Conservation (phyloP, 1,140 invertebrate species). For the Octopus bimaculoides region DNA sequence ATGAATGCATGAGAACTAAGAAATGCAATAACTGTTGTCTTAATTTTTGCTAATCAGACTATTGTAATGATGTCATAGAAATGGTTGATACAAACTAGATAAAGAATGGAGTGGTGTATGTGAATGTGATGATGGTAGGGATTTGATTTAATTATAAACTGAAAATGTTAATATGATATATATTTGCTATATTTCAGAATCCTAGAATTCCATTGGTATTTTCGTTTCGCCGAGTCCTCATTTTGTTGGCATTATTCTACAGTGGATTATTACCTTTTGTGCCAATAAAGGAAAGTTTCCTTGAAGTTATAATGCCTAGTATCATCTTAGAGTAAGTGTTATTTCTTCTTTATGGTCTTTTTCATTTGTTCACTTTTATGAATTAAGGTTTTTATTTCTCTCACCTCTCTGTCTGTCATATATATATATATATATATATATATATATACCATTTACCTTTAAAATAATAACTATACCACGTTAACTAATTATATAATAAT, state of each 20-base stretch:
- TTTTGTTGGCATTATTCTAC: conserved; percentile 65
- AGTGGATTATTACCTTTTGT: conserved; percentile 72
- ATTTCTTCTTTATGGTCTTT: background rate
- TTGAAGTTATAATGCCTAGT: conserved; percentile 70
- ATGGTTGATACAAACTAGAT: no score
- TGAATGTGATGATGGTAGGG: no score
- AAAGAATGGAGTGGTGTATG: conserved; percentile 9
- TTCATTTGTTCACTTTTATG: conserved; percentile 24
- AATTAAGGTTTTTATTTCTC: conserved; percentile 16
- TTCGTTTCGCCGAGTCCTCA: conserved; percentile 64
- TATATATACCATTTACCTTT: no score
- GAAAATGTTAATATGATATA: background rate
- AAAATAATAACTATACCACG: no score
- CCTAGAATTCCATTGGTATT: conserved; percentile 69
- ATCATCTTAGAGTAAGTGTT: conserved; percentile 56
- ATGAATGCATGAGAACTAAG: no score
- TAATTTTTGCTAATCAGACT: no score
- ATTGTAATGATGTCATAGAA: no score
- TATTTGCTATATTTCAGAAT: conserved; percentile 61
- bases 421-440: no score
- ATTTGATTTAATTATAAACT: no score
- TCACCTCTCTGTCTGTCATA: no score
- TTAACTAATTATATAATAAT: no score
- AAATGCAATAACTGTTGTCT: no score
- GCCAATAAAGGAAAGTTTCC: conserved; percentile 68